Base-by-base conservation (phyloP, 2,797 vertebrate genomes). In the Rhadinocentrus ornatus region DNA sequence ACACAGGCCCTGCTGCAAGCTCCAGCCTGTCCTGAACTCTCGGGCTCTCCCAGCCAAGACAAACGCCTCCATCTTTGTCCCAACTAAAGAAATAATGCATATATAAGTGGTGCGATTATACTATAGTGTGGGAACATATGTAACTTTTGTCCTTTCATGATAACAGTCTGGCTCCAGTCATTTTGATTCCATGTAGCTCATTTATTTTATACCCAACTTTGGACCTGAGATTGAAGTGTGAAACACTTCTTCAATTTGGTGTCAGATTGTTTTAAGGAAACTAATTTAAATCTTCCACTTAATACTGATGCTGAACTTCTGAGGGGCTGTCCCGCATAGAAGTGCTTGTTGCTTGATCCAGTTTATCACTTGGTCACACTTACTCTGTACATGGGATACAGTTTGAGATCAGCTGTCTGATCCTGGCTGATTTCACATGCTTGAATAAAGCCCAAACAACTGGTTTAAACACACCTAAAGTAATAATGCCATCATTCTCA, bases 391-490 rank as follows among this genome's bases (percentile, higher is more conserved):
- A 2, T 66, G 44, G 61, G 69, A 65, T 60, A 27, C 48, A 46
- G 54, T 71, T 83, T 6, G 32, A 75, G 64, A 77, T 74, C 89
- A 92, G 89, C 86, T 88, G 89, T 86, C 80, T 79, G 70, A 76
- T 75, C 75, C 59, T 80, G 58, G 79, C 58, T 84, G 81, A 57
- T 73, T 69, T 67, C 18, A 0, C 66, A 63, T 63, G 66, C 70
- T 52, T 34, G 57, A 62, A 71, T 72, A 46, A 64, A 34, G 71
- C 71, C 57, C 2, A 32, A 70, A 70, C 85, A 83, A 67, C 82
- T 82, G 80, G 65, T 69, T 62, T 22, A 9, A 75, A 75, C 84
- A 86, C 80, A 58, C 69, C 81, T 81, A 53, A 20, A 57, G 1
- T n/a, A 41, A 53, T n/a, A n/a, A n/a, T n/a, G n/a, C n/a, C n/a